Evolutionary conservation across 2,888 invertebrate genomes (phyloP), one percentile per base, ranked within the genome.

Genomic region (Dryocosmus kuriphilus): DNA sequence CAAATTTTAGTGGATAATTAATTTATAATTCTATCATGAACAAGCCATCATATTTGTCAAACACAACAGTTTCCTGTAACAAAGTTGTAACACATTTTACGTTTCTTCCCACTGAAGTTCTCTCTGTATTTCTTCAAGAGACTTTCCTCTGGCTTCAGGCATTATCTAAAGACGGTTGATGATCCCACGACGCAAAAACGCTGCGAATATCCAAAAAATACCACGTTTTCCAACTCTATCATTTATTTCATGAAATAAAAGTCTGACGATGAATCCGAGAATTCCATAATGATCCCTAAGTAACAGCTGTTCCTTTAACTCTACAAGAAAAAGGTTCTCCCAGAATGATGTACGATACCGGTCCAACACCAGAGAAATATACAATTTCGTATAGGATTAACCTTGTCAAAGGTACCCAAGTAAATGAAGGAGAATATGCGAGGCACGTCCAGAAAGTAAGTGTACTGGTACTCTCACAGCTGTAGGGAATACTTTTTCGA

Each of bases 291-390:
- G 78, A 94, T 94, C 76, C 94, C 94, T 8, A 94, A 92, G 94
- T 94, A 32, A 94, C 94, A 0, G 95, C 95, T 79, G 94, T 92
- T 1, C 95, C 94, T 85, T 95, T 94, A 30, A 94, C 94, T 83
- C 94, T 93, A 4, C 93, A 92, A 60, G 95, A 94, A 88, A 95
- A 94, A 87, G 95, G 92, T 90, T 95, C 94, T 4, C 94, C 94
- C 57, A 94, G 93, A 73, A 94, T 93, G 55, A 94, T 93, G 87
- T 94, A 94, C 30, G 94, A 94, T 83, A 94, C 92, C 4, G 94
- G 94, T 1, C 94, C 94, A 88, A 94, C 92, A 22, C 94, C 94
- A 86, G 94, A 92, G 5, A 94, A 94, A 79, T 94, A 94, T 55
- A 93, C 93, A 84, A 94, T 93, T 91, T 94, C 94, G 91, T 94